phyloP scores from a whole-genome alignment of 2,888 invertebrate genomes.

The Philopedon plagiatum region DNA sequence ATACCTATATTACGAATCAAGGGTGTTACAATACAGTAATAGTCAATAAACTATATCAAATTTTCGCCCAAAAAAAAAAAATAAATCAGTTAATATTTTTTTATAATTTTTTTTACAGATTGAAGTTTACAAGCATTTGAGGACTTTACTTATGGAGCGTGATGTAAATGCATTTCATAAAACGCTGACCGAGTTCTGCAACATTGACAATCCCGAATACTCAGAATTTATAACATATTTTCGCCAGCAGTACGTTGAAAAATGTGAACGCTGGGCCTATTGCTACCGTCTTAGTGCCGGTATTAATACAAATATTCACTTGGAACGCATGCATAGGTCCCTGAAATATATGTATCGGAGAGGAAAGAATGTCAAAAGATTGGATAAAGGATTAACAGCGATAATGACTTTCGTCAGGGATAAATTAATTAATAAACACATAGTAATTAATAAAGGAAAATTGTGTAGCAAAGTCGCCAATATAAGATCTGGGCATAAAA shows the following conservation, averaged over 20 bases:
- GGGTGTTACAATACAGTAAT: too few species aligned
- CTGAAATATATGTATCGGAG: slow-evolving; percentile 56
- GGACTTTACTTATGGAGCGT: slow-evolving; percentile 46
- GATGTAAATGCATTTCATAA: slow-evolving; percentile 50
- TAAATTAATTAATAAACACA: slow-evolving; percentile 50
- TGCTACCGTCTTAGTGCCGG: slow-evolving; percentile 52
- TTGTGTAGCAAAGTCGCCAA: slow-evolving; percentile 33
- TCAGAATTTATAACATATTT: slow-evolving; percentile 54
- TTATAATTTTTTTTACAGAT: slow-evolving; percentile 40
- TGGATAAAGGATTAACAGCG: slow-evolving; percentile 54
- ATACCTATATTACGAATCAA: too few species aligned
- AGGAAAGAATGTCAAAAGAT: slow-evolving; percentile 53
- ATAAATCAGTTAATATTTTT: too few species aligned
- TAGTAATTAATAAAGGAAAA: slow-evolving; percentile 49
- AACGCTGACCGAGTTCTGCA: slow-evolving; percentile 48
- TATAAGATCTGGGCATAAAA: slow-evolving; percentile 30
- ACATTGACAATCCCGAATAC: slow-evolving; percentile 38
- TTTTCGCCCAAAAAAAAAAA: too few species aligned
- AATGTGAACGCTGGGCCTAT: slow-evolving; percentile 52
- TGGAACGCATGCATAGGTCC: slow-evolving; percentile 55
- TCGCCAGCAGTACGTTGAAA: slow-evolving; percentile 47
- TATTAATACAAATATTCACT: slow-evolving; percentile 56
- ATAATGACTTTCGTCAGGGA: slow-evolving; percentile 54
- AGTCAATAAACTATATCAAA: too few species aligned
- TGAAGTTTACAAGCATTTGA: slow-evolving; percentile 48